Conservation (phyloP, 2,888 invertebrate genomes). For the Agrochola circellaris region DNA sequence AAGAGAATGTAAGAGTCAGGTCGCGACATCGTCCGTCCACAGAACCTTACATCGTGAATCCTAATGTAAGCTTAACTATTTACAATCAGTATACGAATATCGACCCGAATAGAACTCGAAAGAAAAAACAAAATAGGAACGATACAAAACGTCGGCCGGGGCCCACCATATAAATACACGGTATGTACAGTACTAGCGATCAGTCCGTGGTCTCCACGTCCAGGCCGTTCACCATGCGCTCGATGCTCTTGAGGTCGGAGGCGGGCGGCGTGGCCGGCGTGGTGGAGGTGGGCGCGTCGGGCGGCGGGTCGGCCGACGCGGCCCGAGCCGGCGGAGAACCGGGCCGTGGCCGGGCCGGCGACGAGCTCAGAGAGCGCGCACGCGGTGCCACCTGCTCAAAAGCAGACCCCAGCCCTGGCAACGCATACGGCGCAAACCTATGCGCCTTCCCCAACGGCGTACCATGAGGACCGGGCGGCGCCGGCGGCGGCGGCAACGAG, state of each 20-base stretch:
- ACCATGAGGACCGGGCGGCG: slow-evolving; percentile 90
- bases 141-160: slow-evolving; percentile 87
- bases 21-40: slow-evolving; percentile 68
- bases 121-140: slow-evolving; percentile 90
- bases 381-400: slow-evolving; percentile 97
- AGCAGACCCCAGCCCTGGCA: slow-evolving; percentile 95
- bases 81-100: slow-evolving; percentile 88
- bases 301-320: slow-evolving; percentile 88
- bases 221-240: slow-evolving; percentile 99
- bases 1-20: slow-evolving; percentile 17
- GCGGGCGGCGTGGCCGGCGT: slow-evolving; percentile 91
- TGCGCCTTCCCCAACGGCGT: slow-evolving; percentile 93
- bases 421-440: slow-evolving; percentile 97
- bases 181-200: slow-evolving; percentile 85
- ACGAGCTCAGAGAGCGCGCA: slow-evolving; percentile 92
- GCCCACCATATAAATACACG: slow-evolving; percentile 86
- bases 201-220: slow-evolving; percentile 94
- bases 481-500: slow-evolving; percentile 93
- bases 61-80: slow-evolving; percentile 88
- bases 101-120: slow-evolving; percentile 89
- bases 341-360: slow-evolving; percentile 87
- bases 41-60: slow-evolving; percentile 73
- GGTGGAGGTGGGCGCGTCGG: slow-evolving; percentile 90
- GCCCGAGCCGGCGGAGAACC: slow-evolving; percentile 87
- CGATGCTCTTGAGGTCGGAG: slow-evolving; percentile 98